Percentiles rank a stretch among this genome's conserved stretches.
Evolutionary conservation across 2,888 invertebrate species (phyloP).

Genomic region (Orchesella flavescens): DNA sequence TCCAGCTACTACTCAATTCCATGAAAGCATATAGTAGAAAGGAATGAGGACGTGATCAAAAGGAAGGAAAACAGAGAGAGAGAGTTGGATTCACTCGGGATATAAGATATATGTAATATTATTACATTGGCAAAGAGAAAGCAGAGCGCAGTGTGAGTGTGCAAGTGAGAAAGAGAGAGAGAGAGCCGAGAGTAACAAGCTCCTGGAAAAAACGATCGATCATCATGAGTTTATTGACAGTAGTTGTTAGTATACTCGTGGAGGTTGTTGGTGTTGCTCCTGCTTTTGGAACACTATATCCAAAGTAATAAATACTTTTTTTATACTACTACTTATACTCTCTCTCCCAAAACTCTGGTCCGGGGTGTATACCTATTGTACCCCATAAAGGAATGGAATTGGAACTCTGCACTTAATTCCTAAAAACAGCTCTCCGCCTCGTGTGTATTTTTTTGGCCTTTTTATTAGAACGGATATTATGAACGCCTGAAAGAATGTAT

Average conservation of each 20-base stretch:
- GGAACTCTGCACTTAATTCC: no score
- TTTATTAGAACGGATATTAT: no score
- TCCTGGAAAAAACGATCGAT: slow-evolving; percentile 61
- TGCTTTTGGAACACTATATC: slow-evolving; percentile 12
- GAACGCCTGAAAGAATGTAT: no score
- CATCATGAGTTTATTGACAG: slow-evolving; percentile 63
- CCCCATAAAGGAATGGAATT: no score
- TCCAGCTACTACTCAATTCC: no score
- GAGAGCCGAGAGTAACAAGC: slow-evolving; percentile 11
- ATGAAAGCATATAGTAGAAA: neutral
- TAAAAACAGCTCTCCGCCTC: no score
- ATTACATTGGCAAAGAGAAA: neutral
- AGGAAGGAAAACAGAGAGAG: neutral
- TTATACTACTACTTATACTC: no score
- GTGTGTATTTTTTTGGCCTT: no score
- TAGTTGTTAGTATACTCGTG: slow-evolving; percentile 43
- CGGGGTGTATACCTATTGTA: no score
- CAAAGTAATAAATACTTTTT: neutral
- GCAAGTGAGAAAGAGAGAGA: neutral
- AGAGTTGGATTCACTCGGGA: neutral
- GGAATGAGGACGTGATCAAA: neutral
- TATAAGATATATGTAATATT: no score
- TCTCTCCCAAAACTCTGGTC: no score
- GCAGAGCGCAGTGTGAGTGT: neutral
- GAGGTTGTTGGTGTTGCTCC: slow-evolving; percentile 52